Conservation (phyloP, 1,140 invertebrate species). For the Nasonia vitripennis region DNA sequence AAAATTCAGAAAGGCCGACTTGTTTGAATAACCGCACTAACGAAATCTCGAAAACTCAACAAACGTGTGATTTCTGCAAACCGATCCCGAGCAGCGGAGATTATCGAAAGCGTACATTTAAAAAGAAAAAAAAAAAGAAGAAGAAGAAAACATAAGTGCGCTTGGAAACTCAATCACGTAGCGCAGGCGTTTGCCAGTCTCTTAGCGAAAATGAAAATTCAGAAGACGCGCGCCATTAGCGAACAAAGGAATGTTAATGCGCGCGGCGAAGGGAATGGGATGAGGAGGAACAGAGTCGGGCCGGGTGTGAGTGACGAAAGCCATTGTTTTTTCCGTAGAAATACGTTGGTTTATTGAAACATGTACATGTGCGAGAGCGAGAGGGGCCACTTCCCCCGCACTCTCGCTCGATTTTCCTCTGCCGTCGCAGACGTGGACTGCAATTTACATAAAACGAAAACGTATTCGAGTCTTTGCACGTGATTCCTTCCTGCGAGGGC, state of each 20-base stretch:
- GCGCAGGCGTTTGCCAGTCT: too few species aligned
- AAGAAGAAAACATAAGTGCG: too few species aligned
- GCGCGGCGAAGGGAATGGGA: too few species aligned
- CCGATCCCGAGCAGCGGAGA: too few species aligned
- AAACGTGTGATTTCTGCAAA: not conserved
- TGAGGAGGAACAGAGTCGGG: too few species aligned
- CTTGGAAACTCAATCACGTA: too few species aligned
- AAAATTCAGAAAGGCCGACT: too few species aligned
- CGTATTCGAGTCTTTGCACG: not conserved
- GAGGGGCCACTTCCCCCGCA: conserved; percentile 3
- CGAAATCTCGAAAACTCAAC: not conserved
- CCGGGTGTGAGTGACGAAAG: conserved; percentile 1
- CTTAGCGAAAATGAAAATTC: not conserved
- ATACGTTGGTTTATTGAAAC: conserved; percentile 74
- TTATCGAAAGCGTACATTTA: too few species aligned
- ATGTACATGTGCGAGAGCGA: conserved; percentile 66
- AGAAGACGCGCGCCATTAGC: not conserved
- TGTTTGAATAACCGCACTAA: not conserved
- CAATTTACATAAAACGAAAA: not conserved
- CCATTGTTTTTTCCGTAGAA: conserved; percentile 66
- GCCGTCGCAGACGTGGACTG: not conserved
- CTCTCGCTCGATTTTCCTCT: conserved; percentile 32
- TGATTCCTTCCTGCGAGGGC: not conserved
- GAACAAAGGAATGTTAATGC: conserved; percentile 1
- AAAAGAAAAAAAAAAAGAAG: not conserved